Conservation (phyloP, 2,888 invertebrate genomes). For the Brachynemurus nebulosus region DNA sequence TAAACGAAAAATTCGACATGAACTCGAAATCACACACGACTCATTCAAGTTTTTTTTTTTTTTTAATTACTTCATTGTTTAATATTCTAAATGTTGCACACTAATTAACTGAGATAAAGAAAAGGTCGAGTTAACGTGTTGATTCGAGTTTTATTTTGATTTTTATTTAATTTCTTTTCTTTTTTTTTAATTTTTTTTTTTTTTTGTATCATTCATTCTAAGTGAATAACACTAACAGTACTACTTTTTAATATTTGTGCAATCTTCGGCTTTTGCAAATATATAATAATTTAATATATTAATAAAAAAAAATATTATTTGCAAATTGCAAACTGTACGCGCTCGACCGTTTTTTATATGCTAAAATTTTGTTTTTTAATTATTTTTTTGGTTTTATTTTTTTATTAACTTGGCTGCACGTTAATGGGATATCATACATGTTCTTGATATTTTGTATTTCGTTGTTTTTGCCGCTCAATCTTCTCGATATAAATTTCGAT, state of each 20-base stretch:
- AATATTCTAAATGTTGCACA: no score
- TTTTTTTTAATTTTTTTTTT: background rate
- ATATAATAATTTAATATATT: conserved; percentile 2
- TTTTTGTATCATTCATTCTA: background rate
- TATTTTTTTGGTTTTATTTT: conserved; percentile 12
- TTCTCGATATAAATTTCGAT: no score
- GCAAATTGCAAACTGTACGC: conserved; percentile 5
- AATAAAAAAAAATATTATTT: background rate
- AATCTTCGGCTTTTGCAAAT: conserved; percentile 6
- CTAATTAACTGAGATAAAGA: no score
- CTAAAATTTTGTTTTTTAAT: conserved; percentile 18
- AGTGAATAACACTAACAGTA: background rate
- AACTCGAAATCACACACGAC: no score
- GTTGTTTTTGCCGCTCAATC: no score
- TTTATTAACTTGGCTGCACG: background rate
- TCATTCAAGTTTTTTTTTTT: no score
- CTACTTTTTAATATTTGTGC: conserved; percentile 3
- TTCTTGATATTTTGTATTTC: conserved; percentile 1
- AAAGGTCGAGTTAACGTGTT: no score
- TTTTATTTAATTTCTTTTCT: background rate
- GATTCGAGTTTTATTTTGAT: no score
- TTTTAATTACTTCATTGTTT: no score
- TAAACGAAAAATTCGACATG: no score
- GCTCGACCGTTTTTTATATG: conserved; percentile 9
- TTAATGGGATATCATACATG: background rate